Base-by-base conservation (phyloP, 2,888 invertebrate species). In the Leucania comma region DNA sequence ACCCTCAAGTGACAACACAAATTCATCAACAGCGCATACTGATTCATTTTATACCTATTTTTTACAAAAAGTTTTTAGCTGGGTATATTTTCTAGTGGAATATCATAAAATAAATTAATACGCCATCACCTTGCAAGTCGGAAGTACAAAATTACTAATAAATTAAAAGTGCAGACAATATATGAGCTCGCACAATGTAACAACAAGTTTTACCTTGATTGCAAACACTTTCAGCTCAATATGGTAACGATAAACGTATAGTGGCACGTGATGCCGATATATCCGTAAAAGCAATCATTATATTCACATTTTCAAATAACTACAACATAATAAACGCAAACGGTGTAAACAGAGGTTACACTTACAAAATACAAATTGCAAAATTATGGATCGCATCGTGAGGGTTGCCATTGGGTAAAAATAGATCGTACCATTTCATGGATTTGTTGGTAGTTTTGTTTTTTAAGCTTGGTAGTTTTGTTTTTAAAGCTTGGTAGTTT, bases 191-290 rank as follows among this genome's bases (percentile, higher is more conserved):
- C 20, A 54, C 51, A 10, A 32, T 50, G 53, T 53, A 57, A 29
- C 38, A 1, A 14, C n/a, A 61, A 22, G 57, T 69, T 61, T 82
- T 75, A 68, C 64, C 68, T 72, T 75, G 58, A 62, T 75, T 54
- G 68, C 42, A 48, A 48, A 67, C 81, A 80, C 81, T 72, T 83
- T 83, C 61, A 29, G 50, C 56, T 61, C 60, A 73, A 76, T 71
- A 63, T 61, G 70, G 71, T 68, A 51, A 61, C 48, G 35, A 57
- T 53, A 1, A 64, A 14, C 57, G 53, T 58, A 53, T 58, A 63
- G 51, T 51, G 60, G 51, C 70, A 81, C 70, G 63, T 61, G 70
- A 68, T 67, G 26, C 22, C 24, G 17, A 50, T 54, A 61, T 48
- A 59, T 58, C 17, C 35, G 42, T 56, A 46, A 66, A 77, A 32